phyloP scores from a whole-genome alignment of 2,797 vertebrate species.

The Syngnathus acus region DNA sequence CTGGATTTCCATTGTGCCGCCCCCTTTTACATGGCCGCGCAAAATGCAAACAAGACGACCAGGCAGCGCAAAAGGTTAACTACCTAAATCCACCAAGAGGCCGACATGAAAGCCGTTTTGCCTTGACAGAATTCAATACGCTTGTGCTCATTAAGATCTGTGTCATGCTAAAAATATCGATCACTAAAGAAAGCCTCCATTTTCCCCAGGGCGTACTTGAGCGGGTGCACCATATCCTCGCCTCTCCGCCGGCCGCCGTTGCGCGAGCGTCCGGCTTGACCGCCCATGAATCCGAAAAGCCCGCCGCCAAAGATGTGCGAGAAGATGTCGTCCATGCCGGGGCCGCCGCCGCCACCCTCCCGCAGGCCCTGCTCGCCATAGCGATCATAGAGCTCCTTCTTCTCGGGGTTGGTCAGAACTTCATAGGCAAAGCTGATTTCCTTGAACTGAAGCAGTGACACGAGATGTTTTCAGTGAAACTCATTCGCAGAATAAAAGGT shows the following conservation, averaged over 20 bases:
- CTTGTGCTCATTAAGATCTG: neutral
- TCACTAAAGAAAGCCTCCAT: neutral
- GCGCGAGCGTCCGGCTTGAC: conserved; percentile 83
- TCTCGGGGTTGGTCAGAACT: conserved; percentile 93
- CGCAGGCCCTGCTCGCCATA: conserved; percentile 96
- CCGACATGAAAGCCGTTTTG: neutral
- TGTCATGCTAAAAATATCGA: neutral
- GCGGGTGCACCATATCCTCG: conserved; percentile 97
- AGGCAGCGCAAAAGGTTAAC: too few relatives aligned
- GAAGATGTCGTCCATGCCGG: conserved; percentile 98
- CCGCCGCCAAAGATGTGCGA: conserved; percentile 98
- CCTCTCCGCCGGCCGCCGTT: conserved; percentile 93
- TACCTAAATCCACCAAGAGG: too few relatives aligned
- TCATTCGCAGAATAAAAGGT: too few relatives aligned
- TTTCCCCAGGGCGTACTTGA: conserved; percentile 74
- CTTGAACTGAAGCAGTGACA: conserved; percentile 78
- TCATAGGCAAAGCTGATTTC: conserved; percentile 99
- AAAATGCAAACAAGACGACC: too few relatives aligned
- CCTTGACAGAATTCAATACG: neutral
- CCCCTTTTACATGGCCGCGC: too few relatives aligned
- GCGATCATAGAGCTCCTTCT: conserved; percentile 91
- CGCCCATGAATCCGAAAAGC: conserved; percentile 95
- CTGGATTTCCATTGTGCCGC: too few relatives aligned
- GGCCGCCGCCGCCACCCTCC: conserved; percentile 89
- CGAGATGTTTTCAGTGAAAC: too few relatives aligned